Evolutionary conservation across 1,140 invertebrate species (phyloP), one percentile per base, ranked within the genome.

Genomic region (Drosophila virilis): DNA sequence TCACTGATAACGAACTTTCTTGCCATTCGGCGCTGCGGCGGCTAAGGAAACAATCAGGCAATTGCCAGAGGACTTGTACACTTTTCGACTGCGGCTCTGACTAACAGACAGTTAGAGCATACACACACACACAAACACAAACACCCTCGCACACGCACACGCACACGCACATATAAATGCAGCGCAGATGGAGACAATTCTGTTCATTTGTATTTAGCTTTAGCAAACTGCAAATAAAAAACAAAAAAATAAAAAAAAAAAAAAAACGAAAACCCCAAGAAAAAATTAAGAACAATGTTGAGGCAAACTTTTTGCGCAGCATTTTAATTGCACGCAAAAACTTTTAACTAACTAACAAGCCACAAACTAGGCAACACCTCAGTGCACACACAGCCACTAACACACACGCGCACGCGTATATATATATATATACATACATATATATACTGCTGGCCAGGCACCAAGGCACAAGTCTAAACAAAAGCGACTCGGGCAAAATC

Each of bases 271-370:
- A 82, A 86, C 78, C 72, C 76, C 50, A 66, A 75, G 59, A 79
- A 86, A 82, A 88, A 83, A 88, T 82, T 88, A 86, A 79, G 83
- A 88, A 86, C 83, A 86, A 86, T 86, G 83, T 88, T 64, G 62
- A 79, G 73, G 83, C 68, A 83, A 86, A 86, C 76, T 86, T 86
- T 86, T 86, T 83, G 83, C 83, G 83, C 83, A 86, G 83, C 83
- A 86, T 88, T 86, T 86, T 86, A 86, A 86, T 86, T 86, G 83
- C 83, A 86, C 83, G 83, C 83, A 86, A 88, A 86, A 86, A 86
- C 72, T 86, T 86, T 86, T 88, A 86, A 88, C 83, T 86, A 86
- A 86, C 83, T 86, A 88, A 86, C 83, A 86, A 86, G 84, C 83
- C 83, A 71, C 81, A 79, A 86, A 86, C 83, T 86, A 86, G 79